phyloP scores from a whole-genome alignment of 1,140 invertebrate species.

The Elymnias hypermnestra region DNA sequence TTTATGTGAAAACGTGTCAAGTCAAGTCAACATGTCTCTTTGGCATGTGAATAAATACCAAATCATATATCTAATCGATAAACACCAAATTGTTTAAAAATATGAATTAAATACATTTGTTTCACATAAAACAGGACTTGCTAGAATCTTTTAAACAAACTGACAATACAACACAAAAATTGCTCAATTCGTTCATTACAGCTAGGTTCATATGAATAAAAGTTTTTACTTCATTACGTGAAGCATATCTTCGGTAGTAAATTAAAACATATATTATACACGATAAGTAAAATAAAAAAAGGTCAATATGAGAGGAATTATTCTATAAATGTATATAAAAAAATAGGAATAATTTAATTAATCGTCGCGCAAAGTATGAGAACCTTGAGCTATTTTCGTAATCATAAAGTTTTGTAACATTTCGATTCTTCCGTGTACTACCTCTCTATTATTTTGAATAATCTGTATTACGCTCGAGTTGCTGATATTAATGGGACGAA shows the following conservation, averaged over 20 bases:
- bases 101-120: no score
- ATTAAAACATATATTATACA: conserved; percentile 41
- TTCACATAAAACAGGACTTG: no score
- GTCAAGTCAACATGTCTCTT: no score
- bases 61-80: no score
- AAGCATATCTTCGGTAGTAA: conserved; percentile 60
- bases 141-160: no score
- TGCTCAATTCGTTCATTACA: conserved; percentile 2
- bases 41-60: no score
- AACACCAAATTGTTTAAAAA: no score
- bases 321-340: conserved; percentile 59
- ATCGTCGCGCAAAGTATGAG: conserved; percentile 30
- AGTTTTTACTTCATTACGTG: conserved; percentile 22
- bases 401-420: conserved; percentile 19
- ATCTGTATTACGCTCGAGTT: conserved; percentile 2
- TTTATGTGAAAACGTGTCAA: no score
- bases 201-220: conserved; percentile 1
- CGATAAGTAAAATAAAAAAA: conserved; percentile 63
- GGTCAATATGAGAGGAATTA: conserved; percentile 72
- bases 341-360: conserved; percentile 51
- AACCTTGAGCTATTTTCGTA: conserved; percentile 26
- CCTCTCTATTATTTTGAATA: conserved; percentile 29
- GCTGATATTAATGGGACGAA: background rate
- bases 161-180: no score
- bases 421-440: conserved; percentile 37